Evolutionary conservation across 2,888 invertebrate genomes (phyloP), one percentile per base, ranked within the genome.

Genomic region (Rhodophaea formosa): DNA sequence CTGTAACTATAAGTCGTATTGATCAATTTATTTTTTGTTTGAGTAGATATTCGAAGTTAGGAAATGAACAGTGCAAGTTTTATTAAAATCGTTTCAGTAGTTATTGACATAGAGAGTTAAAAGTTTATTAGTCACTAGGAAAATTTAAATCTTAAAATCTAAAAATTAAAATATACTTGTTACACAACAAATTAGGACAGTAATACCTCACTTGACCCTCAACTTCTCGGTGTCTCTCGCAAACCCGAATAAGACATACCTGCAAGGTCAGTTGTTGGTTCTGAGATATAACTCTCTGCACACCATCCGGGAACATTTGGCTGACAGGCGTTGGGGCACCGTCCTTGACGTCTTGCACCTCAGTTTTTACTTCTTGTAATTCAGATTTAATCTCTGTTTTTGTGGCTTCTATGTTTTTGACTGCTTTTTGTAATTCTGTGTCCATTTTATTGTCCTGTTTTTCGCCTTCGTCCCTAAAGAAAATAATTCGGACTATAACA

Each of bases 231-330:
- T 23, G 2, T 23, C 23, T 5, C 23, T 5, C 5, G 5, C 2
- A 2, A 23, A 23, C 2, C 23, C 5, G 5, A 23, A 23, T 23
- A 23, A 23, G 23, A 23, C 66, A 58, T 53, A 87, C 88, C 82
- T 89, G 88, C 59, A 87, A 67, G 17, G 85, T 79, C 64, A 88
- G 77, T 61, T 89, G 90, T 56, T 87, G 86, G 60, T 75, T 83
- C 46, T 81, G 79, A 1, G 85, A 77, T 42, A 87, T 84, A 12
- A 80, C 79, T 44, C 88, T 74, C 58, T 84, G 86, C 7, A 84
- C 80, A 0, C 78, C 75, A 6, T 88, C 86, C 7, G 69, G 69
- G 69, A 75, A 86, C 76, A 86, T 79, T 51, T 82, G 84, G 0
- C 66, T 66, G 16, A 75, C 61, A 0, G 68, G 65, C 6, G 72